Percentiles rank a stretch among this genome's conserved stretches.
phyloP scores from a whole-genome alignment of 2,797 vertebrate genomes.

The Arrhamphus sclerolepis region DNA sequence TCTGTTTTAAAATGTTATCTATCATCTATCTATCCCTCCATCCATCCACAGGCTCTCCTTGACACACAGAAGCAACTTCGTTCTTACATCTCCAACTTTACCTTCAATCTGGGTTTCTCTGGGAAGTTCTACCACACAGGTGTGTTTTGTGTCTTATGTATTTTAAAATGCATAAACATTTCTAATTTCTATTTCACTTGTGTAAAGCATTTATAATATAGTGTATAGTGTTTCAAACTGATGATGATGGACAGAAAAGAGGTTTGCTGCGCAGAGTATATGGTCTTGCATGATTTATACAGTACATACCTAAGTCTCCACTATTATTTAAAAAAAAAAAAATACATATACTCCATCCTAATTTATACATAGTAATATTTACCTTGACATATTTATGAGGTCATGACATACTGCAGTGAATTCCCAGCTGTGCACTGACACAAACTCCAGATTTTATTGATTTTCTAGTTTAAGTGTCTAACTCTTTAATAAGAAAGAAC shows the following conservation, averaged over 20 bases:
- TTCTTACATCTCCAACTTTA: slow-evolving; percentile 97
- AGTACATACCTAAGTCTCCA: background rate
- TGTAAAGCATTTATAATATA: too few relatives aligned
- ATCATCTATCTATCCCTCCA: slow-evolving; percentile 23
- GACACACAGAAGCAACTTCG: slow-evolving; percentile 95
- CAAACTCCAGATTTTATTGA: slow-evolving; percentile 43
- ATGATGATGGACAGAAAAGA: too few relatives aligned
- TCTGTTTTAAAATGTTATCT: slow-evolving; percentile 6
- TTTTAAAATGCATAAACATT: background rate
- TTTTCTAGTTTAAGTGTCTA: slow-evolving; percentile 42
- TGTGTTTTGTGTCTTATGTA: slow-evolving; percentile 68
- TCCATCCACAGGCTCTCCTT: slow-evolving; percentile 88
- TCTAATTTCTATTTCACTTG: too few relatives aligned
- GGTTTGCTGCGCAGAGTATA: background rate
- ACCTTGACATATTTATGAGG: slow-evolving; percentile 17
- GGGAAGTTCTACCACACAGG: slow-evolving; percentile 99
- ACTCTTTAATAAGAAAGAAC: slow-evolving; percentile 37
- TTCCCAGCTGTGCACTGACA: slow-evolving; percentile 8
- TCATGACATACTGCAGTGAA: slow-evolving; percentile 16
- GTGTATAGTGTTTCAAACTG: too few relatives aligned
- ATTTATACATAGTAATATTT: slow-evolving; percentile 13
- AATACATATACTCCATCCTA: too few relatives aligned
- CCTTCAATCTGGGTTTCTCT: slow-evolving; percentile 99
- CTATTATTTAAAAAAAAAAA: background rate
- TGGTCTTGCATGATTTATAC: too few relatives aligned